These are phyloP conservation scores for Eupelmus urozonus DNA, from an alignment of 2,888 invertebrate genomes.

Conservation along the genomic window DNA sequence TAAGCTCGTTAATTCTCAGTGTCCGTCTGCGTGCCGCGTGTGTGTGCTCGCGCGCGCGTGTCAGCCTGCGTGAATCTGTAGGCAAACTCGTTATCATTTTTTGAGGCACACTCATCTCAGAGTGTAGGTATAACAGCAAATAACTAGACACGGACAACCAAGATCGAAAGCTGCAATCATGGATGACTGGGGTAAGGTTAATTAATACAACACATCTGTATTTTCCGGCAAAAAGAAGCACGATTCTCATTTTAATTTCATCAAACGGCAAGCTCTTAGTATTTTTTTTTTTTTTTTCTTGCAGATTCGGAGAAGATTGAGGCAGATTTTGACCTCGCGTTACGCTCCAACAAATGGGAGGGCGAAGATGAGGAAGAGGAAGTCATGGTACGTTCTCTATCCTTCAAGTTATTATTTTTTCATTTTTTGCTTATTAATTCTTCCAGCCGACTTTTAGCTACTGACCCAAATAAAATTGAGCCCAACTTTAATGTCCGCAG, in stretches of 20 bases:
- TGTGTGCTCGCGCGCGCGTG: no score
- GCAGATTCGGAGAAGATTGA: constrained; percentile 87
- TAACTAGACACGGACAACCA: not conserved
- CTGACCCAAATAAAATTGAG: not conserved
- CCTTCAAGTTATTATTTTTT: not conserved
- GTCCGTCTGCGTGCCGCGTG: no score
- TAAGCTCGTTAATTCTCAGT: no score
- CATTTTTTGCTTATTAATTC: not conserved
- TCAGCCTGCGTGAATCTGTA: no score
- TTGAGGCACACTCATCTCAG: no score
- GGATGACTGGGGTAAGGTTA: constrained; percentile 58
- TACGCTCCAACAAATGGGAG: constrained; percentile 88
- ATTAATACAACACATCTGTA: not conserved
- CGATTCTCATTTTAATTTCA: not conserved
- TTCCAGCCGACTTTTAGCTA: no score
- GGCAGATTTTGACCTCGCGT: constrained; percentile 81
- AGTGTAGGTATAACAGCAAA: no score
- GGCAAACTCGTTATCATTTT: no score
- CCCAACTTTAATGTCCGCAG: not conserved
- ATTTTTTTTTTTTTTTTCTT: not conserved
- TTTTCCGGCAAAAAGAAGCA: not conserved
- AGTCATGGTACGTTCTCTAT: constrained; percentile 83
- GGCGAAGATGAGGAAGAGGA: constrained; percentile 93
- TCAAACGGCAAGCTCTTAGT: not conserved
- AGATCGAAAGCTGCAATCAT: constrained; percentile 34